Conservation (phyloP, 2,888 invertebrate genomes). For the Hemistola chrysoprasaria region DNA sequence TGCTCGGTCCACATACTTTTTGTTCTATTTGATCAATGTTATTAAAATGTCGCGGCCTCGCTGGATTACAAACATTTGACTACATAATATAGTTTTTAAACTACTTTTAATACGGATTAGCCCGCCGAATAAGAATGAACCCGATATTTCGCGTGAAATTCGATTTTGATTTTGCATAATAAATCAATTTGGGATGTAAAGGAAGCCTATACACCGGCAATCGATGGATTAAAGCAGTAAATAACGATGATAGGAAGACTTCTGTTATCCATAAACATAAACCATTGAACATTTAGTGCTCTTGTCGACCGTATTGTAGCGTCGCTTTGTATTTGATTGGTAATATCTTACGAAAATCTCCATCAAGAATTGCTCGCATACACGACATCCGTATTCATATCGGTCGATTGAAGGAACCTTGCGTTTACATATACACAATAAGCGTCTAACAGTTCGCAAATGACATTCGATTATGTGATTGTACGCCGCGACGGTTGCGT, state of each 20-base stretch:
- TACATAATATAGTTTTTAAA: slow-evolving; percentile 55
- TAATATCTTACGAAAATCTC: slow-evolving; percentile 19
- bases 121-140: no score
- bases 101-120: no score
- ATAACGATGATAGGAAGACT: slow-evolving; percentile 18
- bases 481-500: slow-evolving; percentile 39
- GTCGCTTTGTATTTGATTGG: slow-evolving; percentile 23
- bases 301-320: slow-evolving; percentile 23
- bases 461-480: slow-evolving; percentile 42
- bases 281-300: slow-evolving; percentile 20
- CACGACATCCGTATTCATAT: slow-evolving; percentile 18
- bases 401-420: slow-evolving; percentile 35
- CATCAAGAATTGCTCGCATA: slow-evolving; percentile 12
- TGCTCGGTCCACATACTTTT: slow-evolving; percentile 82
- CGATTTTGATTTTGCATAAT: neutral
- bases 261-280: slow-evolving; percentile 22
- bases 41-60: slow-evolving; percentile 80
- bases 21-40: slow-evolving; percentile 83
- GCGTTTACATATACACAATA: slow-evolving; percentile 30
- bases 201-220: slow-evolving; percentile 5
- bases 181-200: slow-evolving; percentile 2
- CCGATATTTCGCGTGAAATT: neutral
- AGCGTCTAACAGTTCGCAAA: slow-evolving; percentile 42
- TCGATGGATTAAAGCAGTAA: slow-evolving; percentile 16
- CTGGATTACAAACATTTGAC: slow-evolving; percentile 76